Evolutionary conservation across 1,140 invertebrate species (phyloP).

Genomic region (Oedothorax gibbosus): DNA sequence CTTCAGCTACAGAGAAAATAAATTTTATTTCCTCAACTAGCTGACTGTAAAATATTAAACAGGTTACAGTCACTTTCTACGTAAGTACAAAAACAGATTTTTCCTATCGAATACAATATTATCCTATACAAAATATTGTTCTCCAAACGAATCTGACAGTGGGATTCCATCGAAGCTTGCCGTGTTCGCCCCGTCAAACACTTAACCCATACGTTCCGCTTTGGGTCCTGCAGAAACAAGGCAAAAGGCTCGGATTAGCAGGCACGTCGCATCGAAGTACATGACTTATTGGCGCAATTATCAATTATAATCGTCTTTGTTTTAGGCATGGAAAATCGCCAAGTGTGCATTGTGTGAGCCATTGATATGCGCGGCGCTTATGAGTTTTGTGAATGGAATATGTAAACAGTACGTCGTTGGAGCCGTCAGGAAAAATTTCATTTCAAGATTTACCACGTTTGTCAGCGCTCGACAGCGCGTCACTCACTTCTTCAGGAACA

Average conservation of each 20-base stretch:
- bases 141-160: no score
- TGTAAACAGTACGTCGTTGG: slow-evolving; percentile 11
- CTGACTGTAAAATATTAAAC: no score
- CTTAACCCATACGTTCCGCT: slow-evolving; percentile 41
- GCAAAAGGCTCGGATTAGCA: slow-evolving; percentile 4
- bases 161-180: no score
- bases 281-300: slow-evolving; percentile 35
- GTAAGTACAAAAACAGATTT: no score
- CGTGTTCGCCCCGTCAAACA: slow-evolving; percentile 10
- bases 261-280: neutral
- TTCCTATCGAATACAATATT: no score
- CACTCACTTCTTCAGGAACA: neutral
- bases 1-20: no score
- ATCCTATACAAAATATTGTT: no score
- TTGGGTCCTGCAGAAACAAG: slow-evolving; percentile 16
- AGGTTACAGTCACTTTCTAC: no score
- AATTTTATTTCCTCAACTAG: no score
- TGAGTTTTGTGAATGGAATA: slow-evolving; percentile 22
- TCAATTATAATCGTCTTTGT: slow-evolving; percentile 25
- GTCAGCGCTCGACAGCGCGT: slow-evolving; percentile 12
- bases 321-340: neutral
- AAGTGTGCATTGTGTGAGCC: slow-evolving; percentile 1
- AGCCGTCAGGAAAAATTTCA: neutral
- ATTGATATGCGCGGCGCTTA: slow-evolving; percentile 31
- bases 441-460: slow-evolving; percentile 11